phyloP scores from a whole-genome alignment of 2,888 invertebrate genomes.

The Girardia tigrina region DNA sequence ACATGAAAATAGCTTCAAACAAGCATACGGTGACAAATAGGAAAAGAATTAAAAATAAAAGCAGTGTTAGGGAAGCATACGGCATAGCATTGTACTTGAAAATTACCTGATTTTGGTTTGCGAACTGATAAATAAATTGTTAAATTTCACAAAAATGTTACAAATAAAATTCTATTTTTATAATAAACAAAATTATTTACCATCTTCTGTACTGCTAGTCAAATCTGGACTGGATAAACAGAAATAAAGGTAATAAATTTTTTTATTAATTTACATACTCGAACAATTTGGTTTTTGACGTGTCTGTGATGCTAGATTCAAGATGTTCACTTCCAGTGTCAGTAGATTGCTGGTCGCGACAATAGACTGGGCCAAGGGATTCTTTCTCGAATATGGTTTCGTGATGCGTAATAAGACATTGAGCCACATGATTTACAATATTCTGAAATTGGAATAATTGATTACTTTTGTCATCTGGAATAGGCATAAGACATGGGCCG shows the following conservation, averaged over 20 bases:
- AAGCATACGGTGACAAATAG: too few relatives aligned
- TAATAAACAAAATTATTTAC: neutral
- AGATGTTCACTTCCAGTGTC: neutral
- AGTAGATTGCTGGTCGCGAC: neutral
- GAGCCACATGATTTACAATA: neutral
- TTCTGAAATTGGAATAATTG: constrained; percentile 18
- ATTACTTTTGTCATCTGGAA: neutral
- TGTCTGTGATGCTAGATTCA: neutral
- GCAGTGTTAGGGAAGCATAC: too few relatives aligned
- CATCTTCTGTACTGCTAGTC: neutral
- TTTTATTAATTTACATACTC: neutral
- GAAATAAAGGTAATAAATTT: neutral
- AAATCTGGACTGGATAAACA: neutral
- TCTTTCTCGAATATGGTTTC: neutral
- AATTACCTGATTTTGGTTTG: constrained; percentile 1
- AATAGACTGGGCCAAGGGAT: neutral
- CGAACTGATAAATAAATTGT: neutral
- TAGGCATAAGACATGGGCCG: constrained; percentile 13
- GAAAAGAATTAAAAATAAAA: too few relatives aligned
- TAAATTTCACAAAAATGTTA: neutral
- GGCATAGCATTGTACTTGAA: too few relatives aligned
- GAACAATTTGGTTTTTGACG: neutral
- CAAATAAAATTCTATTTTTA: too few relatives aligned
- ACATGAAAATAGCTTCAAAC: too few relatives aligned
- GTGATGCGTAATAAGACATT: constrained; percentile 1